Percentiles rank a stretch among this genome's conserved stretches.
Evolutionary conservation across 2,797 vertebrate species (phyloP).

Genomic region (Takifugu ocellatus): DNA sequence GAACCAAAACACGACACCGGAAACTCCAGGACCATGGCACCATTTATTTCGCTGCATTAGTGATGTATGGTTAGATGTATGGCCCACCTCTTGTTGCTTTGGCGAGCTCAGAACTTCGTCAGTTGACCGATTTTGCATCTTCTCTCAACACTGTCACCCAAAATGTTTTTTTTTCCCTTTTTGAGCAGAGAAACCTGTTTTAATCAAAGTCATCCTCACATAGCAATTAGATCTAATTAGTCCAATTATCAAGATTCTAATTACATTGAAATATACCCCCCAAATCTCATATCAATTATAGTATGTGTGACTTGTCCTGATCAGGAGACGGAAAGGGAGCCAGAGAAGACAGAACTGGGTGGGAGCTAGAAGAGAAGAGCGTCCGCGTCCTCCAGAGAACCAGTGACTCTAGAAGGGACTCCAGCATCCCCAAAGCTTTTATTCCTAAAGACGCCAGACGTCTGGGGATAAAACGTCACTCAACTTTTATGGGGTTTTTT

Average conservation of each 20-base stretch:
- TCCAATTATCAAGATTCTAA: slow-evolving; percentile 85
- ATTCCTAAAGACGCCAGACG: slow-evolving; percentile 30
- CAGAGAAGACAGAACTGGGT: slow-evolving; percentile 50
- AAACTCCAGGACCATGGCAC: too few species aligned
- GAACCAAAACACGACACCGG: too few species aligned
- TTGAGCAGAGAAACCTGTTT: slow-evolving; percentile 77
- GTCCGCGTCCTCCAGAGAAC: slow-evolving; percentile 65
- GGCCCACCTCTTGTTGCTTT: too few species aligned
- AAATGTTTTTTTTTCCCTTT: slow-evolving; percentile 67
- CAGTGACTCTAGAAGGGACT: slow-evolving; percentile 44
- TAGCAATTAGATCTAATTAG: slow-evolving; percentile 86
- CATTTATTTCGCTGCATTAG: too few species aligned
- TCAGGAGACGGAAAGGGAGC: slow-evolving; percentile 55
- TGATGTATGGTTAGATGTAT: too few species aligned
- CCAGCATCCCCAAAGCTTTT: slow-evolving; percentile 54
- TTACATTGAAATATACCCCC: slow-evolving; percentile 84
- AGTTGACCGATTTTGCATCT: slow-evolving; percentile 35
- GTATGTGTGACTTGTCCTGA: slow-evolving; percentile 77
- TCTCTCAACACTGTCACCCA: slow-evolving; percentile 57
- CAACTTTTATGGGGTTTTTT: slow-evolving; percentile 24
- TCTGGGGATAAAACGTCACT: slow-evolving; percentile 51
- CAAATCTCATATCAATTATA: slow-evolving; percentile 87
- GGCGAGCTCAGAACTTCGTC: slow-evolving; percentile 1
- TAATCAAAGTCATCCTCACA: slow-evolving; percentile 86
- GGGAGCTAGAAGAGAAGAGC: slow-evolving; percentile 47